Percentiles rank a stretch among this genome's conserved stretches.
Evolutionary conservation across 2,888 invertebrate genomes (phyloP).

Genomic region (Drosophila nr. medialis): DNA sequence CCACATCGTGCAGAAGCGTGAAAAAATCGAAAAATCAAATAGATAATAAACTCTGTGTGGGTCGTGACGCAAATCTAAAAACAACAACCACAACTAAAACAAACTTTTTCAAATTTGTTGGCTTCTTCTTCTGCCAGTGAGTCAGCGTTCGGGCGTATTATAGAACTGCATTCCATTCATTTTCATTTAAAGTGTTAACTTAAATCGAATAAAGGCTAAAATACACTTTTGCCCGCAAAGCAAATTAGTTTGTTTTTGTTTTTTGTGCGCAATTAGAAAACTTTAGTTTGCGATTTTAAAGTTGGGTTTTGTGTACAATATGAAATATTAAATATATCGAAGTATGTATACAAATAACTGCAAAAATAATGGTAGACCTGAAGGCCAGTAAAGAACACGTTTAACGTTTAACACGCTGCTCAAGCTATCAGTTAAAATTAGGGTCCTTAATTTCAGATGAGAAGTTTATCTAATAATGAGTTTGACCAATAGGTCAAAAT

Average conservation of each 20-base stretch:
- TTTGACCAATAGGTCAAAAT: neutral
- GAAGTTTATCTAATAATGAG: neutral
- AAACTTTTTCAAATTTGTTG: neutral
- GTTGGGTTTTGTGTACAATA: neutral
- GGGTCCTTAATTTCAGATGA: neutral
- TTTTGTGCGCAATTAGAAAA: neutral
- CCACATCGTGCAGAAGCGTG: slow-evolving; percentile 61
- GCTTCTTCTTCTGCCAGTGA: slow-evolving; percentile 40
- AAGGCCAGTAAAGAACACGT: neutral
- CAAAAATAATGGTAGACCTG: neutral
- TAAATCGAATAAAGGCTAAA: neutral
- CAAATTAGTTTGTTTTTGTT: neutral
- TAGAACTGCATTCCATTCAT: slow-evolving; percentile 45
- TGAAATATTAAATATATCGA: neutral
- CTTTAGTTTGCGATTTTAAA: neutral
- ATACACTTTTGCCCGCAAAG: neutral
- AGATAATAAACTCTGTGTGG: slow-evolving; percentile 29
- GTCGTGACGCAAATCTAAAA: slow-evolving; percentile 62
- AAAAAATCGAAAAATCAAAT: slow-evolving; percentile 33
- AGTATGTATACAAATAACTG: neutral
- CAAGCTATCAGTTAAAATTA: neutral
- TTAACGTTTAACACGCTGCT: no score
- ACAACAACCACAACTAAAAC: slow-evolving; percentile 17
- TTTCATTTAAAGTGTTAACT: slow-evolving; percentile 8
- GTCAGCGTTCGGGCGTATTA: slow-evolving; percentile 53